Evolutionary conservation across 2,113 vertebrate species (phyloP).

Genomic region (Macroglossus sobrinus): DNA sequence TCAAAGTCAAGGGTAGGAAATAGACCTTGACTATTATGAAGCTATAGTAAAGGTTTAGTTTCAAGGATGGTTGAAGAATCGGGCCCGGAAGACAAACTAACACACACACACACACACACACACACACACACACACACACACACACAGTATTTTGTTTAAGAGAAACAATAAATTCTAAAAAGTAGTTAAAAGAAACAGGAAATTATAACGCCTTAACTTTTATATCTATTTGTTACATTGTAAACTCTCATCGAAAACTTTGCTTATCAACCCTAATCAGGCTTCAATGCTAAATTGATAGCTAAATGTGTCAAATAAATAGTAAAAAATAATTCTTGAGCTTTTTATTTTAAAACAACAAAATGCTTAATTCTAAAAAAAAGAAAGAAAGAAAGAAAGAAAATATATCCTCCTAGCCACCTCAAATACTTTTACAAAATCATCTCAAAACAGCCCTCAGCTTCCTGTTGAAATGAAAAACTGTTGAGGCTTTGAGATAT

Average conservation of each 20-base stretch:
- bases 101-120: background rate
- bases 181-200: background rate
- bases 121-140: background rate
- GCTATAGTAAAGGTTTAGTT: background rate
- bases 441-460: background rate
- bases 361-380: background rate
- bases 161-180: background rate
- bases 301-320: constrained; percentile 4
- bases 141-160: background rate
- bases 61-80: background rate
- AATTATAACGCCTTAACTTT: background rate
- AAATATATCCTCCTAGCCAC: background rate
- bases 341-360: background rate
- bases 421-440: background rate
- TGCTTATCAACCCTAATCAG: background rate
- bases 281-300: background rate
- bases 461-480: background rate
- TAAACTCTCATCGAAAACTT: background rate
- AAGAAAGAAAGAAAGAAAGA: background rate
- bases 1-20: background rate
- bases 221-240: background rate
- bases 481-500: background rate
- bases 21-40: background rate
- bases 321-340: background rate
- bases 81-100: background rate